phyloP scores from a whole-genome alignment of 2,888 invertebrate species.

The Isoperla grammatica region DNA sequence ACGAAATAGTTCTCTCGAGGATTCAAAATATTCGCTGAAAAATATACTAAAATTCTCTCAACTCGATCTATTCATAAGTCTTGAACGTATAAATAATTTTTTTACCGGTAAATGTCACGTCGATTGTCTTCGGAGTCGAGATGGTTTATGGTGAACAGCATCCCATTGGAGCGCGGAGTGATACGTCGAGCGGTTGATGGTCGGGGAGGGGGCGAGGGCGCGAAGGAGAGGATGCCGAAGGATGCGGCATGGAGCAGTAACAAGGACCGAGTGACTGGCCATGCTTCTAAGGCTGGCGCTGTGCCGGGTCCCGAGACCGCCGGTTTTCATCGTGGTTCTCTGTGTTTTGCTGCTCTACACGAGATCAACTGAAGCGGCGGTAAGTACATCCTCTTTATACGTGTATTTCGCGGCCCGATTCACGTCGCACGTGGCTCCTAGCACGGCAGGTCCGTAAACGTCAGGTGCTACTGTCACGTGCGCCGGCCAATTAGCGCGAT shows the following conservation, averaged over 20 bases:
- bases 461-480: no score
- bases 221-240: conserved; percentile 6
- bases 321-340: not conserved
- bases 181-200: not conserved
- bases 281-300: conserved; percentile 8
- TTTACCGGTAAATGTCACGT: not conserved
- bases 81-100: not conserved
- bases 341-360: conserved; percentile 3
- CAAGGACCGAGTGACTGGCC: conserved; percentile 12
- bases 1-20: not conserved
- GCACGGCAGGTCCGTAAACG: no score
- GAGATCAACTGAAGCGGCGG: conserved; percentile 5
- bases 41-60: no score
- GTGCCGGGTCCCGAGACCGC: conserved; percentile 3
- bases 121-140: not conserved
- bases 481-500: no score
- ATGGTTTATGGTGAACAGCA: not conserved
- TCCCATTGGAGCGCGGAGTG: not conserved
- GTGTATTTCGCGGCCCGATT: no score
- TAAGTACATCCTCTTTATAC: conserved; percentile 1
- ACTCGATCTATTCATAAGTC: no score
- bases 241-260: conserved; percentile 14
- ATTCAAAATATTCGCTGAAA: no score
- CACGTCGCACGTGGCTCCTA: no score
- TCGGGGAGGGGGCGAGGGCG: conserved; percentile 12